Conservation (phyloP, 2,797 vertebrate species). For the Sciurus vulgaris region DNA sequence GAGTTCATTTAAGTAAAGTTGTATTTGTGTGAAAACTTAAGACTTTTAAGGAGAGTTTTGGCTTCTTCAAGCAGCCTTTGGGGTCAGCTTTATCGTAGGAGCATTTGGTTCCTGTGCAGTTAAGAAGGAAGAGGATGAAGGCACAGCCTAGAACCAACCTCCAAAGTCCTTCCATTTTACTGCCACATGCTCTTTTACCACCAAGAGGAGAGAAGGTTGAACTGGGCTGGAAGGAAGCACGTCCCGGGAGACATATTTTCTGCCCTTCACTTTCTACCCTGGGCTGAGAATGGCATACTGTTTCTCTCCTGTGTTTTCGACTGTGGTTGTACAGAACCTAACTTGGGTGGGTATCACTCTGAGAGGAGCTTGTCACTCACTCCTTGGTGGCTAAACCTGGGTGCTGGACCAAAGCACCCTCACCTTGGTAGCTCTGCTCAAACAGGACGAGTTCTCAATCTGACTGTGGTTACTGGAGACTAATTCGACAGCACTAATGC, state of each 20-base stretch:
- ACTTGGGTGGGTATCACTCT: neutral
- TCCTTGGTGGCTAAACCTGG: neutral
- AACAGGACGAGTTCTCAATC: neutral
- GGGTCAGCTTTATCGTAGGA: neutral
- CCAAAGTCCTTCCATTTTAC: neutral
- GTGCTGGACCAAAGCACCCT: neutral
- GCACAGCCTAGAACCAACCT: no score
- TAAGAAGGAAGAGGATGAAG: neutral
- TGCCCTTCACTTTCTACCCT: neutral
- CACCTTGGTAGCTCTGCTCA: accelerated
- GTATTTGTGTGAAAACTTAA: neutral
- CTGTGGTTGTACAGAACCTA: no score
- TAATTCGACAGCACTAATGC: neutral
- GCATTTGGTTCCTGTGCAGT: neutral
- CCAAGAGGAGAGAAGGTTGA: neutral
- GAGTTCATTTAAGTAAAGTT: neutral
- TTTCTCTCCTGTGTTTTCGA: neutral
- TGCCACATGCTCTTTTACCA: neutral
- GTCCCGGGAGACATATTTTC: neutral
- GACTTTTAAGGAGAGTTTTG: accelerated
- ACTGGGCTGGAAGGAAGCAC: neutral
- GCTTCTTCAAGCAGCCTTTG: neutral
- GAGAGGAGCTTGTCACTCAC: no score
- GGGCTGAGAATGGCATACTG: neutral
- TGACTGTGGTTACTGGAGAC: neutral